Evolutionary conservation across 2,113 vertebrate genomes (phyloP).

Genomic region (Montifringilla adamsi): DNA sequence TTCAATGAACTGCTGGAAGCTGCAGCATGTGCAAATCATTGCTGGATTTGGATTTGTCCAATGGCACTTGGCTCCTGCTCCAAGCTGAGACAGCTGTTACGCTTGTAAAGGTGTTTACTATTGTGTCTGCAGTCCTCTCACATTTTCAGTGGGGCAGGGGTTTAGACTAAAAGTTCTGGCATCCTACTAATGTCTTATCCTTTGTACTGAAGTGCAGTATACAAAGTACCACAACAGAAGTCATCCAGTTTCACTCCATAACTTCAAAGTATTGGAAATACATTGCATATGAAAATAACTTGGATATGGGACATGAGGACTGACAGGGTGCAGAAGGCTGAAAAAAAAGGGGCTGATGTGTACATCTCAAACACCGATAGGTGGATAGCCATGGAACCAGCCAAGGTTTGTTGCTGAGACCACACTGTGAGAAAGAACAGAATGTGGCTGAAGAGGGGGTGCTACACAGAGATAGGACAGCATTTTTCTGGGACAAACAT

Average conservation of each 20-base stretch:
- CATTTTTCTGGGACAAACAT: neutral
- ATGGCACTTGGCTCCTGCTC: neutral
- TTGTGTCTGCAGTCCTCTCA: neutral
- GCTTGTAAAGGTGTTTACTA: neutral
- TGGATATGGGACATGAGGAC: neutral
- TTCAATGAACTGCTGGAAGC: neutral
- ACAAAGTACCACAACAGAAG: neutral
- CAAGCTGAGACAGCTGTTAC: neutral
- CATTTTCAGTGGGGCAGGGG: neutral
- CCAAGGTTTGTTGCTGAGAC: neutral
- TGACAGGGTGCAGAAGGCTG: neutral
- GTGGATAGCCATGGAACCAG: neutral
- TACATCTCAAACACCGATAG: fast-evolving
- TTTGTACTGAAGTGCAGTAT: neutral
- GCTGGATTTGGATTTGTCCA: neutral
- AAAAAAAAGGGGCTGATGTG: neutral
- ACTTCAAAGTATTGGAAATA: neutral
- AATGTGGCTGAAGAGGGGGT: neutral
- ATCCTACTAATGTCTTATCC: neutral
- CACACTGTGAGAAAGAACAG: neutral
- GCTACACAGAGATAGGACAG: neutral
- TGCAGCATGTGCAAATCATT: neutral
- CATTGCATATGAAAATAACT: neutral
- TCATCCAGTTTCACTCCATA: neutral
- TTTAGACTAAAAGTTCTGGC: neutral